Conservation (phyloP, 2,113 vertebrate species). For the Leuciscus idus region DNA sequence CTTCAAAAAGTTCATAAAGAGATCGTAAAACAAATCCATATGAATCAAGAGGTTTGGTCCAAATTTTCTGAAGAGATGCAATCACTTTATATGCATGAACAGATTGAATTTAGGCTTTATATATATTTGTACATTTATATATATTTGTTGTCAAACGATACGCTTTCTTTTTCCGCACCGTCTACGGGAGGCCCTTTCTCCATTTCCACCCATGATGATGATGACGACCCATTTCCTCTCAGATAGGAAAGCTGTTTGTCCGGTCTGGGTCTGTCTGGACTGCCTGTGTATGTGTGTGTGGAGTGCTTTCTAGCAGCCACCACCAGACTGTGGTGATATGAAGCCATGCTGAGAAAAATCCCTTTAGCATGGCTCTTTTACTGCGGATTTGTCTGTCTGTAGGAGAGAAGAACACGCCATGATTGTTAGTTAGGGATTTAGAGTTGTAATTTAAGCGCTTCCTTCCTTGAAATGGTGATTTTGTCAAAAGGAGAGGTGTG, state of each 20-base stretch:
- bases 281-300: not conserved
- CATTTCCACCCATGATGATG: conserved; percentile 45
- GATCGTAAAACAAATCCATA: no score
- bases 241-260: conserved; percentile 25
- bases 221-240: conserved; percentile 56
- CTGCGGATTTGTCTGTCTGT: conserved; percentile 54
- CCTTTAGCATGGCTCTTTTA: conserved; percentile 42
- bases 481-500: not conserved
- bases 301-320: conserved; percentile 46
- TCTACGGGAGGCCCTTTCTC: conserved; percentile 38
- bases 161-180: conserved; percentile 31
- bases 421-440: conserved; percentile 29
- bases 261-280: conserved; percentile 41
- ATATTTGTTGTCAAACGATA: not conserved
- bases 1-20: no score
- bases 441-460: conserved; percentile 37
- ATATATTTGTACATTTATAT: no score
- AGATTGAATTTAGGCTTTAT: no score
- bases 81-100: no score
- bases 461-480: conserved; percentile 25
- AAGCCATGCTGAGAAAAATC: conserved; percentile 37
- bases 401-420: conserved; percentile 35
- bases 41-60: no score
- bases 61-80: no score
- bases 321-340: conserved; percentile 48